Percentiles rank a stretch among this genome's conserved stretches.
Conservation (phyloP, 1,140 invertebrate species). For the Rhizoglyphus robini region DNA sequence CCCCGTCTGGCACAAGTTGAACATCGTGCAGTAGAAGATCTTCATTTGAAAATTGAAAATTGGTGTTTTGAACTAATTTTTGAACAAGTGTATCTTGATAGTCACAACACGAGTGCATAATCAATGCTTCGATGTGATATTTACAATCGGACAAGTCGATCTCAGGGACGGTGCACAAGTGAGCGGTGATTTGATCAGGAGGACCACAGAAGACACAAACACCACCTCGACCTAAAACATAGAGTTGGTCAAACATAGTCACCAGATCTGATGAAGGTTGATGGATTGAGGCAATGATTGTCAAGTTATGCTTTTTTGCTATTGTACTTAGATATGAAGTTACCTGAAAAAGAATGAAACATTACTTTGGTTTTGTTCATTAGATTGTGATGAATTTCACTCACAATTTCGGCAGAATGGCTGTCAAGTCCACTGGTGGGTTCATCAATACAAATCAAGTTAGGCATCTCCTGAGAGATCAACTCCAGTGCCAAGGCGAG, state of each 20-base stretch:
- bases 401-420: conserved; percentile 8
- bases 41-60: not conserved
- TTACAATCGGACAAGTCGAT: not conserved
- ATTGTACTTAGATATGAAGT: conserved; percentile 46
- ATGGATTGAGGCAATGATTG: conserved; percentile 18
- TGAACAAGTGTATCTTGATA: not conserved
- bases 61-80: not conserved
- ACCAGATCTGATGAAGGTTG: conserved; percentile 9
- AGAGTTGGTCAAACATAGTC: conserved; percentile 11
- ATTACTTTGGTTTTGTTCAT: conserved; percentile 68
- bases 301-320: not conserved
- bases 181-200: not conserved
- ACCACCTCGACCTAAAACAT: conserved; percentile 17
- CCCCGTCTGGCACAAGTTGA: not conserved
- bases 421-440: conserved; percentile 41
- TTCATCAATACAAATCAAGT: conserved; percentile 94
- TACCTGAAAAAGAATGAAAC: no score
- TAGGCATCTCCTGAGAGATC: conserved; percentile 68
- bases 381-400: no score
- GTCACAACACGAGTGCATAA: not conserved
- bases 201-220: not conserved
- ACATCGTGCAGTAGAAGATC: not conserved
- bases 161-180: not conserved
- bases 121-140: not conserved
- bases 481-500: conserved; percentile 85